Conservation (phyloP, 1,140 invertebrate genomes). For the Aporrectodea caliginosa region DNA sequence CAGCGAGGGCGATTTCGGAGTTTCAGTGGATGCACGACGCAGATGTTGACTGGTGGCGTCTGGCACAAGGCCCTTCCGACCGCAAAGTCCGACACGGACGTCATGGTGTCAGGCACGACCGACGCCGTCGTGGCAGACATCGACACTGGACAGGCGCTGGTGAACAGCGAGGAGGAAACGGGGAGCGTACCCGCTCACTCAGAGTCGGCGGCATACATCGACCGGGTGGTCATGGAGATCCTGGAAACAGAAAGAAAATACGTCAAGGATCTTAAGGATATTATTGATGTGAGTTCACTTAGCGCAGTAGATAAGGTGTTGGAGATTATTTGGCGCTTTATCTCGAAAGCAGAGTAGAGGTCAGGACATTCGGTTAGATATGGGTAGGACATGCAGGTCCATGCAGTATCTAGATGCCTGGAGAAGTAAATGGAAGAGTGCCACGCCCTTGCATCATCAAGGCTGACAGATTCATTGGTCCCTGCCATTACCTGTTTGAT, state of each 20-base stretch:
- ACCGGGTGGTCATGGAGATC: conserved; percentile 80
- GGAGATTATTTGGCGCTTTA: no score
- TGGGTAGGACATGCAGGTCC: no score
- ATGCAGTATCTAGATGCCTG: no score
- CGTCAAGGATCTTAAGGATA: conserved; percentile 81
- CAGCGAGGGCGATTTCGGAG: neutral
- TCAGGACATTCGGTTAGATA: no score
- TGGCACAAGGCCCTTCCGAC: neutral
- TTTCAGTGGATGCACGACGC: neutral
- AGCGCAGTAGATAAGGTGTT: no score
- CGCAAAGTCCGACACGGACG: neutral
- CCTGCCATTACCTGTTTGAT: no score
- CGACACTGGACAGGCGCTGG: neutral
- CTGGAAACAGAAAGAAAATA: conserved; percentile 90
- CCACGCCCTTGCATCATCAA: no score
- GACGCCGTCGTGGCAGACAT: neutral
- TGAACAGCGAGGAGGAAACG: neutral
- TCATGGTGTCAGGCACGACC: neutral
- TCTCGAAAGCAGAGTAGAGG: no score
- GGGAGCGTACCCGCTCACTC: neutral
- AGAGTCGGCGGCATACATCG: conserved; percentile 15
- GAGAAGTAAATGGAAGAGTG: no score
- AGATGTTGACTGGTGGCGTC: neutral
- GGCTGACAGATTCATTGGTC: no score
- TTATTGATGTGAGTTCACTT: conserved; percentile 86